These are phyloP conservation scores for Elegia similella DNA, from an alignment of 2,888 invertebrate genomes.

Conservation along the genomic window DNA sequence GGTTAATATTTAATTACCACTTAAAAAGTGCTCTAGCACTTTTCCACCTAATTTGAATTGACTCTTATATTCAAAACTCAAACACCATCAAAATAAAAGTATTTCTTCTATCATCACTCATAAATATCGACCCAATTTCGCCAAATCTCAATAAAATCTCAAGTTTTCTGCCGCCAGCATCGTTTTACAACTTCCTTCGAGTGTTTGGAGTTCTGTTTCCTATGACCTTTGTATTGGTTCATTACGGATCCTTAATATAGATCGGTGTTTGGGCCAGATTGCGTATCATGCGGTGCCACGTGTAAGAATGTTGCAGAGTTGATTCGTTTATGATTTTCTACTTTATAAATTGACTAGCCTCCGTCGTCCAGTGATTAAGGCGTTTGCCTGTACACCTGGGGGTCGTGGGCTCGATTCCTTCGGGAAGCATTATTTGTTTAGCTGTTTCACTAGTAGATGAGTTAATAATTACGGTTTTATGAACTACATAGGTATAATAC, in stretches of 20 bases:
- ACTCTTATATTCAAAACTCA: too few species aligned
- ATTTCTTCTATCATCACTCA: background rate
- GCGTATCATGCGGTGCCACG: conserved; percentile 2
- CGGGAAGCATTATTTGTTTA: too few species aligned
- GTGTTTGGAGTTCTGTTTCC: conserved; percentile 44
- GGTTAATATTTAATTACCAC: too few species aligned
- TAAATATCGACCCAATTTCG: background rate
- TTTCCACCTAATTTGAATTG: too few species aligned
- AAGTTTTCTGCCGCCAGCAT: conserved; percentile 19
- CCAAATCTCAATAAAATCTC: background rate
- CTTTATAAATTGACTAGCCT: too few species aligned
- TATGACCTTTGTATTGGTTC: conserved; percentile 28
- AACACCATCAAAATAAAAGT: background rate
- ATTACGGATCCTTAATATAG: conserved; percentile 14
- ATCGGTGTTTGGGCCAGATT: background rate
- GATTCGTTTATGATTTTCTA: conserved; percentile 5
- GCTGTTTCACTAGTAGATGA: too few species aligned
- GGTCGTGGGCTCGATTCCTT: too few species aligned
- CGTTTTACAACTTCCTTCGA: conserved; percentile 34
- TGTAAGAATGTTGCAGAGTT: background rate
- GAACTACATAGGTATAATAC: background rate
- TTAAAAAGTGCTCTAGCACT: too few species aligned
- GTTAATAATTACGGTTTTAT: too few species aligned
- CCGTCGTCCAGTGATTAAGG: too few species aligned
- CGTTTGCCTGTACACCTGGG: too few species aligned